Evolutionary conservation across 2,113 vertebrate genomes (phyloP).

Genomic region (Sialia sialis): DNA sequence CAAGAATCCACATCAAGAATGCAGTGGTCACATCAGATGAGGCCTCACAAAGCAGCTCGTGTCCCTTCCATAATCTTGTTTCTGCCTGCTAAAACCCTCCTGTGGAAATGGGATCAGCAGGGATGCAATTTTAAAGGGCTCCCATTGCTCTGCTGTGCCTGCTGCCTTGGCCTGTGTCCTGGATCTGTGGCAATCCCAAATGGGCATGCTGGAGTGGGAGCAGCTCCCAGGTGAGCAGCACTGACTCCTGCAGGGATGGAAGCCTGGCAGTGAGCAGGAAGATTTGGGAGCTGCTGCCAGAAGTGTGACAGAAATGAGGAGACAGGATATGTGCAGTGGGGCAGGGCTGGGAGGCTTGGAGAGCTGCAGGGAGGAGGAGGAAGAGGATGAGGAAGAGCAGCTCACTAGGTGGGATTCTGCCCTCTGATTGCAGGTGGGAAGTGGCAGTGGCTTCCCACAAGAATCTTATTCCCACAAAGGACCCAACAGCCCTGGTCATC

Average conservation of each 20-base stretch:
- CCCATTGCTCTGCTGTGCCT: not conserved
- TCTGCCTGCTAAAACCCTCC: not conserved
- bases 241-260: not conserved
- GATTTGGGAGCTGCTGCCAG: not conserved
- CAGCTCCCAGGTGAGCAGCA: not conserved
- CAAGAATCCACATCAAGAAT: not conserved
- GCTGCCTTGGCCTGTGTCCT: not conserved
- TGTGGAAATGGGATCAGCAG: not conserved
- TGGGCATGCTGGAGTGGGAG: accelerated
- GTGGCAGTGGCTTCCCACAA: accelerated
- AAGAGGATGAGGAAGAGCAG: not conserved
- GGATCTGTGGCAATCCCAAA: not conserved
- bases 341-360: not conserved
- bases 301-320: not conserved
- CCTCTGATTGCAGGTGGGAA: not conserved
- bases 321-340: not conserved
- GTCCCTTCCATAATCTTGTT: not conserved
- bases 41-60: accelerated
- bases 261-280: not conserved
- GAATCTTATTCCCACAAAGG: not conserved
- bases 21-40: not conserved
- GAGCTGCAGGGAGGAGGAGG: not conserved
- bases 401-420: not conserved
- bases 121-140: not conserved
- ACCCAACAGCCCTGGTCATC: accelerated